Percentiles rank a stretch among this genome's conserved stretches.
Conservation (phyloP, 2,113 vertebrate genomes). For the Callionymus lyra region DNA sequence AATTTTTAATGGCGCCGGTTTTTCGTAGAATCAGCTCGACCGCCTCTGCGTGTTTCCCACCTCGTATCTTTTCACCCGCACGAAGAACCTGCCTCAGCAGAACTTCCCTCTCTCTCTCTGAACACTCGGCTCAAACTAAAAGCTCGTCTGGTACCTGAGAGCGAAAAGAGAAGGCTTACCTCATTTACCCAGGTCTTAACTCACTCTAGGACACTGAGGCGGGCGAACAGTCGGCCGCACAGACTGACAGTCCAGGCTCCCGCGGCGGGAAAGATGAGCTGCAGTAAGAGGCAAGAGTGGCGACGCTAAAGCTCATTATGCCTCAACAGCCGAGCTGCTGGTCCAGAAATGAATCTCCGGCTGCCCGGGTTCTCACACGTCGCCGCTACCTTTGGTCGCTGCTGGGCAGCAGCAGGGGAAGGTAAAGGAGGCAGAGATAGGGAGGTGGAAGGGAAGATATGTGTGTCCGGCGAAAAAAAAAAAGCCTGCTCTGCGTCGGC, state of each 20-base stretch:
- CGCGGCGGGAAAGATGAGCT: conserved; percentile 52
- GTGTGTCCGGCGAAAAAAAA: conserved; percentile 29
- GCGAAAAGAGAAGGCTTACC: conserved; percentile 35
- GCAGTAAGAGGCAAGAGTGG: conserved; percentile 44
- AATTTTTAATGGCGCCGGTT: too few relatives aligned
- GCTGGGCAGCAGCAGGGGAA: conserved; percentile 38
- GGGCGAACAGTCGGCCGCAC: conserved; percentile 40
- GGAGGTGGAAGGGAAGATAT: conserved; percentile 20
- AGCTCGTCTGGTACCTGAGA: conserved; percentile 27
- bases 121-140: conserved; percentile 4
- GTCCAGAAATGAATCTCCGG: conserved; percentile 47
- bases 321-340: conserved; percentile 38
- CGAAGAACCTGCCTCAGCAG: too few relatives aligned
- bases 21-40: too few relatives aligned
- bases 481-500: conserved; percentile 32
- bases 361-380: conserved; percentile 23
- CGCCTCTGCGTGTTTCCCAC: too few relatives aligned
- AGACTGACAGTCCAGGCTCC: conserved; percentile 39
- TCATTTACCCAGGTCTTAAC: conserved; percentile 47
- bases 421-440: conserved; percentile 15
- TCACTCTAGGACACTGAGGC: conserved; percentile 33
- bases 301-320: conserved; percentile 57
- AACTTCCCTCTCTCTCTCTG: conserved; percentile 3
- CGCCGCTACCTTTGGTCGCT: conserved; percentile 36
- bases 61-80: too few relatives aligned